These are phyloP conservation scores for Sphaerophoria taeniata DNA, from an alignment of 2,888 invertebrate genomes.

Conservation along the genomic window DNA sequence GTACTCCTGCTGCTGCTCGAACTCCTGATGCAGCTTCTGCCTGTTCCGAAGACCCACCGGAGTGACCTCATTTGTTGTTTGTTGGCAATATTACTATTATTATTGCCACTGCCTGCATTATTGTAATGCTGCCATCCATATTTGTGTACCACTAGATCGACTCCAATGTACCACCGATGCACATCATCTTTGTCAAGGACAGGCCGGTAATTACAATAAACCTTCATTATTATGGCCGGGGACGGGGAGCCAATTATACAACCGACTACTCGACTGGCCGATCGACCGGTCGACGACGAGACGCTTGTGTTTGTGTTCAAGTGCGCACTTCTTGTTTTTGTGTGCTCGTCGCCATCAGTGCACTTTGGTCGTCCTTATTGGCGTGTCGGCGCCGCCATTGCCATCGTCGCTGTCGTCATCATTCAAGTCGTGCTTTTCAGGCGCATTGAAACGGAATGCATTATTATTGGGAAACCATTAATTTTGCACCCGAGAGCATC, in stretches of 20 bases:
- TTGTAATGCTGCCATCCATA: neutral
- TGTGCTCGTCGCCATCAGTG: slow-evolving; percentile 8
- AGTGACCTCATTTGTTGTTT: slow-evolving; percentile 68
- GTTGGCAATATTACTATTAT: slow-evolving; percentile 63
- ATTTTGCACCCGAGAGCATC: slow-evolving; percentile 65
- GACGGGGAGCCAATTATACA: slow-evolving; percentile 68
- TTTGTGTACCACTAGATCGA: neutral
- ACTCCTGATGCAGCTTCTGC: no score
- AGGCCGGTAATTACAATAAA: slow-evolving; percentile 73
- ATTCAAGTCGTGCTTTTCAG: slow-evolving; percentile 49
- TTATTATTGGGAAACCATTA: slow-evolving; percentile 74
- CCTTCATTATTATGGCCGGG: slow-evolving; percentile 74
- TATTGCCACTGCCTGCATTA: slow-evolving; percentile 51
- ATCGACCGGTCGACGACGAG: slow-evolving; percentile 20
- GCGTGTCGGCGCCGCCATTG: slow-evolving; percentile 2
- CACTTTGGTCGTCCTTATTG: slow-evolving; percentile 21
- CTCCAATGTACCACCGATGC: slow-evolving; percentile 19
- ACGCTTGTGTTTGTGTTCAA: slow-evolving; percentile 43
- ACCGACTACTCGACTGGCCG: no score
- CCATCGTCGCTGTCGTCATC: slow-evolving; percentile 4
- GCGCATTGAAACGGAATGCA: slow-evolving; percentile 71
- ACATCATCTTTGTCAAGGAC: slow-evolving; percentile 74
- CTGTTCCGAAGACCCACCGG: slow-evolving; percentile 49
- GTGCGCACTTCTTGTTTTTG: slow-evolving; percentile 32
- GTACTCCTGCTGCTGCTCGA: neutral